Conservation (phyloP, 2,797 vertebrate genomes). For the Acropternis orthonyx region DNA sequence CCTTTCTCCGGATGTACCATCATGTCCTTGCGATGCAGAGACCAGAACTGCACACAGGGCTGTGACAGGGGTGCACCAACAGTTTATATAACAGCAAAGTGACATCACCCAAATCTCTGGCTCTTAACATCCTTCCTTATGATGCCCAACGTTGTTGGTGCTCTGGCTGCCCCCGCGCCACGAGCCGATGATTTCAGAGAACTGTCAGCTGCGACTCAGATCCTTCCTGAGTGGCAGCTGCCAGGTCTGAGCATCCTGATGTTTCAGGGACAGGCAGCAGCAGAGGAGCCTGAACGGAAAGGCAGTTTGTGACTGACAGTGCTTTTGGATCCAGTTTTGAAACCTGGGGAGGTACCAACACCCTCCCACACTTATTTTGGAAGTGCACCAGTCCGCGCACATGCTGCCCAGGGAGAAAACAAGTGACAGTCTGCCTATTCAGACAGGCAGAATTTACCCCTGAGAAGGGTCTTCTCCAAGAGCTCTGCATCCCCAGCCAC, state of each 20-base stretch:
- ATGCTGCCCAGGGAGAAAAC: neutral
- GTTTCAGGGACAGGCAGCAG: conserved; percentile 25
- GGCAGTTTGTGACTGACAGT: neutral
- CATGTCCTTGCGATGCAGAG: neutral
- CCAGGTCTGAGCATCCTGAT: neutral
- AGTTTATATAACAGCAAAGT: conserved; percentile 30
- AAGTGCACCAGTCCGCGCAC: neutral
- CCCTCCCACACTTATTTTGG: neutral
- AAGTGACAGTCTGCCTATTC: neutral
- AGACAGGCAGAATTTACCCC: neutral
- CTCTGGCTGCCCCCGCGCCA: neutral
- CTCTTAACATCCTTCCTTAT: neutral
- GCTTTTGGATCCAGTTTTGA: neutral
- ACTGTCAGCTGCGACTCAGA: conserved; percentile 36
- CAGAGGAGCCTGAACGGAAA: neutral
- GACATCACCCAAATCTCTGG: neutral
- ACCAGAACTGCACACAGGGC: neutral
- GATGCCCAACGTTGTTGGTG: neutral
- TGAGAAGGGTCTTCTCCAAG: neutral
- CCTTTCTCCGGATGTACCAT: neutral
- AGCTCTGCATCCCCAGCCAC: neutral
- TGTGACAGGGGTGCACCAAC: neutral
- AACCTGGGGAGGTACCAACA: neutral
- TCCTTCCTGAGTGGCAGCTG: neutral
- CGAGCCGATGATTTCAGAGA: neutral